Percentiles rank a stretch among this genome's conserved stretches.
phyloP scores from a whole-genome alignment of 1,140 invertebrate species.

The Magallana gigas region DNA sequence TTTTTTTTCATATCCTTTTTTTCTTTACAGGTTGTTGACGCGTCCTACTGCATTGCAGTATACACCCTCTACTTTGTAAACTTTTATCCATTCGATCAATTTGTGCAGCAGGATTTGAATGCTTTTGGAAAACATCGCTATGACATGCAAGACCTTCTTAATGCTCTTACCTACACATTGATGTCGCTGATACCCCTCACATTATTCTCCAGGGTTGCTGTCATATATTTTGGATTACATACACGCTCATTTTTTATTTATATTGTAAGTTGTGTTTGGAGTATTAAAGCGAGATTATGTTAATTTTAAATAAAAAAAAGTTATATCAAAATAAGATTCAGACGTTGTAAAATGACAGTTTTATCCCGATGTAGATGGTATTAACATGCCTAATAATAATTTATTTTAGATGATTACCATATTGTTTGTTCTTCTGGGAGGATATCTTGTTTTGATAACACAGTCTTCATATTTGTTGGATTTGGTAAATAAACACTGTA shows the following conservation, averaged over 20 bases:
- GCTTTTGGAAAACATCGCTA: background rate
- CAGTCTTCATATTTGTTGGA: constrained; percentile 1
- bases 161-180: background rate
- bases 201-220: background rate
- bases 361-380: background rate
- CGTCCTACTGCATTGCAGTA: background rate
- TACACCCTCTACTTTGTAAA: background rate
- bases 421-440: background rate
- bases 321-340: background rate
- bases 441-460: background rate
- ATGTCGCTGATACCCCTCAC: background rate
- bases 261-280: background rate
- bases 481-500: background rate
- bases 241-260: background rate
- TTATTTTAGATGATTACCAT: background rate
- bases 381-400: background rate
- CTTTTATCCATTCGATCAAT: background rate
- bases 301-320: background rate
- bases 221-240: background rate
- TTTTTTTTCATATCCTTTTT: background rate
- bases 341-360: background rate
- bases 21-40: background rate
- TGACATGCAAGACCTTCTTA: constrained; percentile 9
- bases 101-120: background rate
- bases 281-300: background rate